Conservation (phyloP, 2,113 vertebrate genomes). For the Cynopterus brachyotis region DNA sequence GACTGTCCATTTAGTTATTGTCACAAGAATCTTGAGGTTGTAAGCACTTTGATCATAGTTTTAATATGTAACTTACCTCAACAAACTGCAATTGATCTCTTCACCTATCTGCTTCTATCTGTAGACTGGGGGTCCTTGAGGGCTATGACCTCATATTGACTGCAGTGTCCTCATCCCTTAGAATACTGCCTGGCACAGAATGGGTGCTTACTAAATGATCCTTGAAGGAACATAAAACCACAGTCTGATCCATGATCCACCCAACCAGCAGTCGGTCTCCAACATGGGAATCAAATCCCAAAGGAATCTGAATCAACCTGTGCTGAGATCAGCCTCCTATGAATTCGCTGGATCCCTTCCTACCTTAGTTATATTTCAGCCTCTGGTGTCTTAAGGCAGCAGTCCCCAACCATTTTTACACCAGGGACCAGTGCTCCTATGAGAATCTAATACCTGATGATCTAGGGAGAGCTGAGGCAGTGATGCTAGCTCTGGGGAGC, state of each 20-base stretch:
- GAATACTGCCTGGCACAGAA: neutral
- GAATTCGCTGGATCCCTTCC: neutral
- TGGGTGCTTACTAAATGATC: neutral
- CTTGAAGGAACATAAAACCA: neutral
- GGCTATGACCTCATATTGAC: neutral
- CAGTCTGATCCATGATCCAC: neutral
- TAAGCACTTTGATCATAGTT: neutral
- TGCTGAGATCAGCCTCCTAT: neutral
- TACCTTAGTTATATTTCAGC: neutral
- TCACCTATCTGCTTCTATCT: neutral
- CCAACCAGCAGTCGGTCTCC: neutral
- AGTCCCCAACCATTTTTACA: too few species aligned
- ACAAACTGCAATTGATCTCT: neutral
- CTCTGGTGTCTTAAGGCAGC: neutral
- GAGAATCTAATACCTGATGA: too few species aligned
- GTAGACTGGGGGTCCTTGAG: neutral
- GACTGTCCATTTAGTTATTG: neutral
- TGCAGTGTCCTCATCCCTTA: too few species aligned
- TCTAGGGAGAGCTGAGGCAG: too few species aligned
- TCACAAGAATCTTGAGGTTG: conserved; percentile 14
- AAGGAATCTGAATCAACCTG: neutral
- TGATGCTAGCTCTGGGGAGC: too few species aligned
- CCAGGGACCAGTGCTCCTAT: too few species aligned
- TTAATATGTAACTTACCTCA: neutral
- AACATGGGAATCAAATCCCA: neutral